phyloP scores from a whole-genome alignment of 2,797 vertebrate genomes.

The Tauraco hartlaubi region DNA sequence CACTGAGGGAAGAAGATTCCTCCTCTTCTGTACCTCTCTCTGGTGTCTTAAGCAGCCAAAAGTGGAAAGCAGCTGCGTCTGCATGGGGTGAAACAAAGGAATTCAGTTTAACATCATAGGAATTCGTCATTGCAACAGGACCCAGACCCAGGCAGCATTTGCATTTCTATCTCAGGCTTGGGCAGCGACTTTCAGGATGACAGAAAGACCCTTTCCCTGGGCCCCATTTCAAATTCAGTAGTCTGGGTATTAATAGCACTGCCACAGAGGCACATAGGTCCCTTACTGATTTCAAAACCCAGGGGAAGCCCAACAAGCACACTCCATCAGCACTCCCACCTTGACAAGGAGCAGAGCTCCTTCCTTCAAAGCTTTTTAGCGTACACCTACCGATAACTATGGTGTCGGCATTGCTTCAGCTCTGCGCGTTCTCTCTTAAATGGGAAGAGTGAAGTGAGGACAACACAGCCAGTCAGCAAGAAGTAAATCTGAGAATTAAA shows the following conservation, averaged over 20 bases:
- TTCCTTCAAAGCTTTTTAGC: not conserved
- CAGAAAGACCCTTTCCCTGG: not conserved
- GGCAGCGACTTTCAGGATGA: not conserved
- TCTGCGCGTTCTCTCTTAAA: accelerated
- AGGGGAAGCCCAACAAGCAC: too few relatives aligned
- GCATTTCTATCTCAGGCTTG: not conserved
- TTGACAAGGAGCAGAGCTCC: not conserved
- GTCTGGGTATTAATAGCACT: not conserved
- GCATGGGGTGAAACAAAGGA: not conserved
- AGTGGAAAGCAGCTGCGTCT: not conserved
- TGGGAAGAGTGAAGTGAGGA: accelerated
- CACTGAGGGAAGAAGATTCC: not conserved
- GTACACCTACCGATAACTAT: accelerated
- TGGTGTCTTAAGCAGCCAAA: not conserved
- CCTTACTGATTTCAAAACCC: not conserved
- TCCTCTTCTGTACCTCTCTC: not conserved
- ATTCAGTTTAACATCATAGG: not conserved
- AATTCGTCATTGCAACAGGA: not conserved
- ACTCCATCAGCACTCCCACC: not conserved
- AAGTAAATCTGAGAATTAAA: not conserved
- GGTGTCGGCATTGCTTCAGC: not conserved
- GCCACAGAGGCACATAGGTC: accelerated
- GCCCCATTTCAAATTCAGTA: not conserved
- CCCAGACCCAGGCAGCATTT: not conserved
- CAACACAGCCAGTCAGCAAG: not conserved